Conservation (phyloP, 2,797 vertebrate genomes). For the Ispidina lecontei region DNA sequence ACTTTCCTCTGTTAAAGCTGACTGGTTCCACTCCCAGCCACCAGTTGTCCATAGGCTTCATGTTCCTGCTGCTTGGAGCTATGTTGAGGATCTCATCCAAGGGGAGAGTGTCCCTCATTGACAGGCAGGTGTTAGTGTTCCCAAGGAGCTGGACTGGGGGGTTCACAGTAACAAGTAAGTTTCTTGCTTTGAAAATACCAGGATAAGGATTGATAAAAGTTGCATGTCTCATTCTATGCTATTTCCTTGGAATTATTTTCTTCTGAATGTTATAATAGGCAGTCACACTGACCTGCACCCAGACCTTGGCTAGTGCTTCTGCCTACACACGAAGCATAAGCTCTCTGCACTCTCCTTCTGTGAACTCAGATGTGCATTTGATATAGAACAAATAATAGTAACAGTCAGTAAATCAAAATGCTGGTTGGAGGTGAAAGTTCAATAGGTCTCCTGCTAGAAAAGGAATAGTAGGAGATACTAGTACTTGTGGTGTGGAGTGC, state of each 20-base stretch:
- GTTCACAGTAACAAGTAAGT: background rate
- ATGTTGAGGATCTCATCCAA: background rate
- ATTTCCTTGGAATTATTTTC: background rate
- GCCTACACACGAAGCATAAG: background rate
- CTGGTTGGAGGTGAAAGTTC: background rate
- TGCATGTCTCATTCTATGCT: background rate
- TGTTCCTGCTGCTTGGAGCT: background rate
- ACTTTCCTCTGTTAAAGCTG: conserved; percentile 4
- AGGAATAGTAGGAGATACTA: background rate
- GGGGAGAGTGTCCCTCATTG: background rate
- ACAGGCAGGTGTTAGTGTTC: background rate
- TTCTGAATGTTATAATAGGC: background rate
- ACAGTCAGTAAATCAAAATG: background rate
- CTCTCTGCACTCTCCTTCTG: background rate
- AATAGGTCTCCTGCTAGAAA: background rate
- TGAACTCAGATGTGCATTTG: background rate
- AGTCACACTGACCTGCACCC: background rate
- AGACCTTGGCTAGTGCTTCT: background rate
- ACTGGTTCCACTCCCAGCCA: background rate
- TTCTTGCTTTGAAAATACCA: background rate
- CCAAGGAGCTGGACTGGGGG: background rate
- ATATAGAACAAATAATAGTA: background rate
- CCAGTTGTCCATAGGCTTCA: background rate
- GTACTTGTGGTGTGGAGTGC: background rate
- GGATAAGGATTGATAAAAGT: background rate